These are phyloP conservation scores for Bucorvus abyssinicus DNA, from an alignment of 2,797 vertebrate genomes.

Conservation along the genomic window DNA sequence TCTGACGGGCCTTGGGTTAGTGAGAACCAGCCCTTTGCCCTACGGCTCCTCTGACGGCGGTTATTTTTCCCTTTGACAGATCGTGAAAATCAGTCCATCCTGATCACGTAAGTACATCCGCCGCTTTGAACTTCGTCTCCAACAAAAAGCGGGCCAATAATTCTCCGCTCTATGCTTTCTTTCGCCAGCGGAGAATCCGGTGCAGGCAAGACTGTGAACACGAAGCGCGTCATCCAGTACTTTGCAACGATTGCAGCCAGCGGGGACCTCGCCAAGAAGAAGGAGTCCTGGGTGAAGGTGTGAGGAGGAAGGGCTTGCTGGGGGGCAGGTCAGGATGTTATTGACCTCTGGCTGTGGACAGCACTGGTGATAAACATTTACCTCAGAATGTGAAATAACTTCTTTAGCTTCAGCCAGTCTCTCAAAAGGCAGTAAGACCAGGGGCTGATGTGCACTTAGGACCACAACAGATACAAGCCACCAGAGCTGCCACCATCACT, in stretches of 20 bases:
- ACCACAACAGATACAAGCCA: background rate
- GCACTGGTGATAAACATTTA: background rate
- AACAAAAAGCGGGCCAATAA: background rate
- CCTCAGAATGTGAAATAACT: background rate
- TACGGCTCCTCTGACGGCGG: background rate
- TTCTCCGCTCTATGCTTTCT: background rate
- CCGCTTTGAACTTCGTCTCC: background rate
- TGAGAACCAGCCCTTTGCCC: background rate
- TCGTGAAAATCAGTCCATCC: conserved; percentile 84
- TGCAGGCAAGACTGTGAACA: conserved; percentile 93
- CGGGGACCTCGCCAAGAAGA: conserved; percentile 76
- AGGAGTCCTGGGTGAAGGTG: conserved; percentile 74
- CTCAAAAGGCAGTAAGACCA: background rate
- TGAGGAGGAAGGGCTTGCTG: background rate
- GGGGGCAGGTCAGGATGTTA: background rate
- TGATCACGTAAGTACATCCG: conserved; percentile 82
- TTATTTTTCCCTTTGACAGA: conserved; percentile 67
- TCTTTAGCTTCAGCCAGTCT: background rate
- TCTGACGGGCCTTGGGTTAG: background rate
- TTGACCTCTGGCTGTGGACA: background rate
- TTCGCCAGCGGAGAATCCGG: conserved; percentile 84
- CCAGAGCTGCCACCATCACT: background rate
- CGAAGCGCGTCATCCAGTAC: conserved; percentile 91
- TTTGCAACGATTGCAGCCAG: conserved; percentile 87
- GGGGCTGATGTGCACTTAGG: background rate